Evolutionary conservation across 2,113 vertebrate genomes (phyloP).

Genomic region (Boleophthalmus pectinirostris): DNA sequence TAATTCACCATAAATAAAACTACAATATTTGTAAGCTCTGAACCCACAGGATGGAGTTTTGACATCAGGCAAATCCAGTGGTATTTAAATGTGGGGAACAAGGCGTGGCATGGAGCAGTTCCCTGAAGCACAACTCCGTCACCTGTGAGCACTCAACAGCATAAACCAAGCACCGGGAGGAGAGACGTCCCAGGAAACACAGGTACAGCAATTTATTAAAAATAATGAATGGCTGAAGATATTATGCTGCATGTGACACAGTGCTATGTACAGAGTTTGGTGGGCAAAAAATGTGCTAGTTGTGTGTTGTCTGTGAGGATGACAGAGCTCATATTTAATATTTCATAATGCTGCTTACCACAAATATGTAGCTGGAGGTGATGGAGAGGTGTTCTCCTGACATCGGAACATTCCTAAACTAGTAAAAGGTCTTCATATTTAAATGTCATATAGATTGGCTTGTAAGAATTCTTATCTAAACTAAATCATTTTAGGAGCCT

Average conservation of each 20-base stretch:
- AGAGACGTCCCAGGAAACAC: background rate
- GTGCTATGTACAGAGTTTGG: background rate
- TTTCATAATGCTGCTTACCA: background rate
- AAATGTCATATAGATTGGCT: too few species aligned
- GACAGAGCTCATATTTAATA: background rate
- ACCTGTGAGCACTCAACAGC: conserved; percentile 39
- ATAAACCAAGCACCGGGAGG: conserved; percentile 1
- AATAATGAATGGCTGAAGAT: background rate
- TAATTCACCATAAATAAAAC: background rate
- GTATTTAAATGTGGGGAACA: background rate
- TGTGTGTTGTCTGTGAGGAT: background rate
- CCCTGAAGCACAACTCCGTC: conserved; percentile 14
- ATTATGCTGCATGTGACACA: background rate
- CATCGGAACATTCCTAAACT: too few species aligned
- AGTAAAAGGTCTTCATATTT: too few species aligned
- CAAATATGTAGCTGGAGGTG: background rate
- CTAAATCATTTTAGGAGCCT: too few species aligned
- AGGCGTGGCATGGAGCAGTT: conserved; percentile 29
- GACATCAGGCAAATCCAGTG: background rate
- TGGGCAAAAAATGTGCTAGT: background rate
- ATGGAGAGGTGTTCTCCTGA: too few species aligned
- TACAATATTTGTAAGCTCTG: background rate
- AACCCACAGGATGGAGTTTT: background rate
- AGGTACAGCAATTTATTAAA: conserved; percentile 4
- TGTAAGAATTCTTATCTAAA: too few species aligned